Conservation (phyloP, 1,140 invertebrate genomes). For the Papilio machaon region DNA sequence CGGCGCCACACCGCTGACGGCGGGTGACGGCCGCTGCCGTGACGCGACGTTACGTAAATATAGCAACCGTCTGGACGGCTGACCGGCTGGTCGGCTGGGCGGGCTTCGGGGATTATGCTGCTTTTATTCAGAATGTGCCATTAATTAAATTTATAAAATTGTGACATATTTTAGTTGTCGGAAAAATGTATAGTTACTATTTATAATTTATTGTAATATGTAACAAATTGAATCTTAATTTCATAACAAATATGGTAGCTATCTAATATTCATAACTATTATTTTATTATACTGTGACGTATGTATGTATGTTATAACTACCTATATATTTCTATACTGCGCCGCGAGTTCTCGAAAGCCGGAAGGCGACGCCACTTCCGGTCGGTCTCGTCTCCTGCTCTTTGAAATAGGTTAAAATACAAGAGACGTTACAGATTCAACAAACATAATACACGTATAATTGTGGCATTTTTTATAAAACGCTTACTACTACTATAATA, state of each 20-base stretch:
- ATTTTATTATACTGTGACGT: no score
- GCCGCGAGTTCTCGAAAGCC: slow-evolving; percentile 27
- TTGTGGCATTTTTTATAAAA: no score
- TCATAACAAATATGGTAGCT: not conserved
- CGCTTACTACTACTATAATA: no score
- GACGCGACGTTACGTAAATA: slow-evolving; percentile 60
- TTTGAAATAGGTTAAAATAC: slow-evolving; percentile 25
- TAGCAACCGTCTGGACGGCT: slow-evolving; percentile 42
- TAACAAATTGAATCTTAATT: not conserved
- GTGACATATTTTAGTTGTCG: no score
- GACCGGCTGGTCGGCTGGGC: slow-evolving; percentile 9
- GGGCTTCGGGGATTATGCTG: slow-evolving; percentile 1
- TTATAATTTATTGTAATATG: no score
- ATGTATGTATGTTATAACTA: not conserved
- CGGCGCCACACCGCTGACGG: slow-evolving; percentile 39
- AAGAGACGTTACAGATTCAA: not conserved
- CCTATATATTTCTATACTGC: not conserved
- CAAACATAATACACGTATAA: not conserved
- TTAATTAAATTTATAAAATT: no score
- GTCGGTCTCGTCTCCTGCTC: slow-evolving; percentile 23
- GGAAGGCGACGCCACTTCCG: slow-evolving; percentile 44
- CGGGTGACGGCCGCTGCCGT: slow-evolving; percentile 1
- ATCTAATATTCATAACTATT: not conserved
- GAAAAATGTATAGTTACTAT: no score
- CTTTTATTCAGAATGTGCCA: not conserved